Conservation (phyloP, 2,113 vertebrate genomes). For the Cyprinodon tularosa region DNA sequence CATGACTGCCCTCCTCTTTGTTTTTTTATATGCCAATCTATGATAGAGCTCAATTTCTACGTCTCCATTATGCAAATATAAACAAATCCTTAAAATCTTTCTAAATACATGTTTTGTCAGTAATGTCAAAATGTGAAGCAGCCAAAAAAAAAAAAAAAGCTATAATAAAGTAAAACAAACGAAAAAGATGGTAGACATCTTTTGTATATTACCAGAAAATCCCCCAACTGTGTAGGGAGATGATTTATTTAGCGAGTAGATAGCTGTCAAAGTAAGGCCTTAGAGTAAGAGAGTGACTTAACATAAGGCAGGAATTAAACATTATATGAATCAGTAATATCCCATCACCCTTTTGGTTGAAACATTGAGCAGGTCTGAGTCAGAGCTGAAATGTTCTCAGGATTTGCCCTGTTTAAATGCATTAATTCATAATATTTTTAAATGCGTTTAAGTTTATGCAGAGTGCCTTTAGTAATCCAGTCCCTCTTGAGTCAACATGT, state of each 20-base stretch:
- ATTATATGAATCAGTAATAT: slow-evolving; percentile 46
- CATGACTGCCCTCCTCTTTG: slow-evolving; percentile 54
- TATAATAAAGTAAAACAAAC: slow-evolving; percentile 21
- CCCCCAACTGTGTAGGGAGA: slow-evolving; percentile 45
- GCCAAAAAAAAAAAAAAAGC: slow-evolving; percentile 16
- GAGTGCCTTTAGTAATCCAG: slow-evolving; percentile 13
- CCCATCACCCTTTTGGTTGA: slow-evolving; percentile 27
- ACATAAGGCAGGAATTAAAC: slow-evolving; percentile 47
- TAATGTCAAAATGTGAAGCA: slow-evolving; percentile 21
- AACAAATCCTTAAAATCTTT: slow-evolving; percentile 30
- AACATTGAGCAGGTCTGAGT: slow-evolving; percentile 8
- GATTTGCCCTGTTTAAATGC: slow-evolving; percentile 10
- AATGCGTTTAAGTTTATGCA: slow-evolving; percentile 3
- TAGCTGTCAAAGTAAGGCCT: slow-evolving; percentile 48
- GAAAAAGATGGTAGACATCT: slow-evolving; percentile 32
- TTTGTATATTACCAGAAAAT: slow-evolving; percentile 60
- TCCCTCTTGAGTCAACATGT: slow-evolving; percentile 17
- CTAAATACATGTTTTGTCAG: slow-evolving; percentile 9
- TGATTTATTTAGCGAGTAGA: slow-evolving; percentile 68
- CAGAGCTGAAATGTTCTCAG: slow-evolving; percentile 10
- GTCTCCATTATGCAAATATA: slow-evolving; percentile 25
- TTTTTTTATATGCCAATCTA: slow-evolving; percentile 48
- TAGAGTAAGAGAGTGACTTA: slow-evolving; percentile 48
- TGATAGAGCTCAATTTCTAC: slow-evolving; percentile 7
- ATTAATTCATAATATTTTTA: not conserved